Evolutionary conservation across 2,888 invertebrate species (phyloP), one percentile per base, ranked within the genome.

Genomic region (Yponomeuta evonymella): DNA sequence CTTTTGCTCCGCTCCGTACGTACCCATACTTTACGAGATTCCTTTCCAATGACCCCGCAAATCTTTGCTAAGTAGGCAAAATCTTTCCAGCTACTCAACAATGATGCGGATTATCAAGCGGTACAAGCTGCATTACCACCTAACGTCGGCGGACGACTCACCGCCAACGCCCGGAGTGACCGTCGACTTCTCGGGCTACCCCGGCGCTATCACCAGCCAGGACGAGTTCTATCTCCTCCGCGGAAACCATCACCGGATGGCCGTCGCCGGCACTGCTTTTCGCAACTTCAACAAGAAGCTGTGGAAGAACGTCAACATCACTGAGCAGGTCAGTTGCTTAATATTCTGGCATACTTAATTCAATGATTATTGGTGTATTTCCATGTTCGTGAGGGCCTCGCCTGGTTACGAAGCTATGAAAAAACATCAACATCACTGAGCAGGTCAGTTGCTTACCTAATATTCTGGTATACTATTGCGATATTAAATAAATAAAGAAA

Each of bases 71-170:
- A 43, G 8, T 43, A 43, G 43, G 43, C 43, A 8, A 8, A 43
- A 8, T 5, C 43, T 43, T 80, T 85, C 1, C 81, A 95, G 95
- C 73, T 97, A 96, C 81, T 93, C 94, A 51, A 94, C 95, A 74
- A 98, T 98, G 98, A 92, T 97, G 73, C 93, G 97, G 72, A 94
- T 98, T 58, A 90, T 97, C 79, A 98, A 98, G 84, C 94, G 95
- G 72, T 98, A 98, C 89, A 95, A 95, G 78, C 94, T 98, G 70
- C 94, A 95, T 73, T 97, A 95, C 82, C 96, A 95, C 75, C 84
- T 91, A 70, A 93, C 94, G 12, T 88, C 93, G 2, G 87, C 87
- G 69, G 80, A 81, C 67, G 86, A 89, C 68, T 86, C 90, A 23
- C 85, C 87, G 23, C 82, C 93, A 3, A 94, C 96, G 33, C 94